These are phyloP conservation scores for Ctenodactylus gundi DNA, from an alignment of 2,113 vertebrate species.

Conservation along the genomic window DNA sequence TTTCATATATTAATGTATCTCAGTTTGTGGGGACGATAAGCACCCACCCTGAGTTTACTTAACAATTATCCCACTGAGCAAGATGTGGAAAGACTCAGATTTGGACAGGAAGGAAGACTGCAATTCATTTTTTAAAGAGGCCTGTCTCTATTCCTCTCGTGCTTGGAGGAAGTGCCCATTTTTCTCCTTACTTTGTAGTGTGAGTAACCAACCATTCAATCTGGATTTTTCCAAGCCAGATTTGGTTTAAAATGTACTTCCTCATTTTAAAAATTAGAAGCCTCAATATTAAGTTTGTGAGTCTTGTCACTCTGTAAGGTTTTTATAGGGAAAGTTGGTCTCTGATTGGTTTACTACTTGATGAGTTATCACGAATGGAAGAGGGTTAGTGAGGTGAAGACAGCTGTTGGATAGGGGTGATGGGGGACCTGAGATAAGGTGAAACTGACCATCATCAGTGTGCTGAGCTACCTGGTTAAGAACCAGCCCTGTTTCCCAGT, in stretches of 20 bases:
- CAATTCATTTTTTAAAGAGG: not conserved
- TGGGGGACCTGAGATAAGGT: not conserved
- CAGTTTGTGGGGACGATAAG: slow-evolving; percentile 13
- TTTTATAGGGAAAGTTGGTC: not conserved
- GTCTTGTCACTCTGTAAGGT: not conserved
- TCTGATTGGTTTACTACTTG: not conserved
- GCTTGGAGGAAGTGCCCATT: not conserved
- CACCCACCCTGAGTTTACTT: slow-evolving; percentile 8
- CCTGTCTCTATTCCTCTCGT: not conserved
- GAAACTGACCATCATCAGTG: not conserved
- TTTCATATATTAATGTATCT: not conserved
- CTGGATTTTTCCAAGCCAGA: not conserved
- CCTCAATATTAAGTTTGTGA: not conserved
- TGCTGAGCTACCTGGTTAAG: not conserved
- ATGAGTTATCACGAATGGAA: not conserved
- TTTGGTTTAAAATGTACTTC: not conserved
- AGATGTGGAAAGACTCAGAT: slow-evolving; percentile 34
- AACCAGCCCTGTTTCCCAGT: not conserved
- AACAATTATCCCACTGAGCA: slow-evolving; percentile 16
- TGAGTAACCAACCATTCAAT: not conserved
- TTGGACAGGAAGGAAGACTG: not conserved
- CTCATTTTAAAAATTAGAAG: not conserved
- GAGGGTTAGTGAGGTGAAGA: not conserved
- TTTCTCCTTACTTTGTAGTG: not conserved
- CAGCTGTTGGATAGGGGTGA: not conserved